Base-by-base conservation (phyloP, 2,113 vertebrate species). In the Actenoides lindsayi region DNA sequence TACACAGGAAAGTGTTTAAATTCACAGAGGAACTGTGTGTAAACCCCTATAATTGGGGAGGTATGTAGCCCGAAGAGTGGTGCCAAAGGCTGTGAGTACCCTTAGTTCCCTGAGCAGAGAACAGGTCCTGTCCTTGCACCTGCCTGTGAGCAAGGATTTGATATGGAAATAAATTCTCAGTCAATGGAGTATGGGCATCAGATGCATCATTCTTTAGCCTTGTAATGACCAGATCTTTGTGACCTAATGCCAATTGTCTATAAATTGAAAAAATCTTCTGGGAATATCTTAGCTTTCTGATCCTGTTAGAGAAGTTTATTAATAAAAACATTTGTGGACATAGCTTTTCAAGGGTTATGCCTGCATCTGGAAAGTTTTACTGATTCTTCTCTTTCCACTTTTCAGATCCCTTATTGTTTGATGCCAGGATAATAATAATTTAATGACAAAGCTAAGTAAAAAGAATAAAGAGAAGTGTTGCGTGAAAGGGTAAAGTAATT, bases 21-120 rank as follows among this genome's bases (percentile, higher is more conserved):
- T 35, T 4, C 24, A 59, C 14, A 50, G 19, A 73, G 12, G 5
- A 87, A 21, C 10, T 51, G 24, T 28, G 15, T 44, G 13, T 65
- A 67, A 79, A 28, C 1, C 9, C 21, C 2, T 21, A 59, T 18
- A 1, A 28, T 33, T 42, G 2, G 2, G 33, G 56, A 60, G 2
- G 3, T 4, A 5, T 56, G 7, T 41, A 85, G 9, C 33, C 27
- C 42, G 30, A 73, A 44, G 10, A 3, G 2, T 13, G 10, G 18
- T 2, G 3, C 2, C 17, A 23, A 79, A 5, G 12, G 6, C 25
- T 51, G 16, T 16, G 42, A 41, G 23, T 46, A 50, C 6, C 10
- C 16, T 67, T 54, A 31, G 8, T 37, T 39, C 46, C 8, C 62
- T 62, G 8, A 76, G 7, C 10, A 39, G 7, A 35, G 23, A 77